A percentile compares a stretch with the other conserved stretches of the same genome.
phyloP scores from a whole-genome alignment of 1,140 invertebrate genomes.

The Lepidurus couesii region DNA sequence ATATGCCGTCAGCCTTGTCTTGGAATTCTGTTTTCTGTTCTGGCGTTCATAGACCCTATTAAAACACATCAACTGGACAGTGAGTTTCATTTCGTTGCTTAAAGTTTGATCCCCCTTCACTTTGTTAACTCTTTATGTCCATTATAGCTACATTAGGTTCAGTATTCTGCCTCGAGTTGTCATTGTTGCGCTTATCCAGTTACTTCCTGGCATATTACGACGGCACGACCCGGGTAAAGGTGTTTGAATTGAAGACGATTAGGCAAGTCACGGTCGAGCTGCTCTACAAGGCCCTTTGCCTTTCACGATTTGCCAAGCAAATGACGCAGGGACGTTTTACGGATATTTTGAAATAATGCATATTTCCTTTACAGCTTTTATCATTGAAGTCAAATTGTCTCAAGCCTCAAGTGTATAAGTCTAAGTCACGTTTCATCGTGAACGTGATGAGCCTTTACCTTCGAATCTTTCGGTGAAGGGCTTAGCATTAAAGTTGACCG shows the following conservation, averaged over 20 bases:
- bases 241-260: not conserved
- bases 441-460: not conserved
- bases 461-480: not conserved
- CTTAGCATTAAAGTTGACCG: not conserved
- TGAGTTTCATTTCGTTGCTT: not conserved
- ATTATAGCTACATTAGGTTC: not conserved
- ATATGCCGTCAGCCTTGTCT: not conserved
- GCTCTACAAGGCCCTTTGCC: not conserved
- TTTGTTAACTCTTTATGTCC: not conserved
- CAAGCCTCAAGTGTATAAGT: not conserved
- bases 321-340: not conserved
- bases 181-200: too few species aligned
- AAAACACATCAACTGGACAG: not conserved
- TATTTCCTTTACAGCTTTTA: not conserved
- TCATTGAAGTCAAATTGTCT: not conserved
- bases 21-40: not conserved
- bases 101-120: not conserved
- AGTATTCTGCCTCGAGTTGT: not conserved
- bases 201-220: too few species aligned
- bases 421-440: not conserved
- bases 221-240: not conserved
- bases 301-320: not conserved
- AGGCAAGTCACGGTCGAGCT: not conserved
- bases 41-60: constrained; percentile 1
- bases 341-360: not conserved